These are phyloP conservation scores for Merops nubicus DNA, from an alignment of 2,113 vertebrate genomes.

Conservation along the genomic window DNA sequence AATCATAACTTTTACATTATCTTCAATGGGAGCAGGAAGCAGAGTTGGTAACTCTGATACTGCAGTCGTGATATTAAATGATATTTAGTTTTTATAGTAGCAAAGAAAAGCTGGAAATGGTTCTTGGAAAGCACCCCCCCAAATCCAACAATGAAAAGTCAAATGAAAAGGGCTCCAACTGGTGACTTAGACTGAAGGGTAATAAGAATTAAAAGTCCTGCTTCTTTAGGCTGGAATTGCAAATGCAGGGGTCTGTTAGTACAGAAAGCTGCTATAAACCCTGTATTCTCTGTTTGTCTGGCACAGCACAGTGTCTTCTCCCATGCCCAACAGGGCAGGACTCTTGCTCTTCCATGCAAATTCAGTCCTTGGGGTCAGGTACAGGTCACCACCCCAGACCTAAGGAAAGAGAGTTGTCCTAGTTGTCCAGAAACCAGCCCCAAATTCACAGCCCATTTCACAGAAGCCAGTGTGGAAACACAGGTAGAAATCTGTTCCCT, in stretches of 20 bases:
- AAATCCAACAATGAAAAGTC: background rate
- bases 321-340: background rate
- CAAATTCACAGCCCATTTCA: background rate
- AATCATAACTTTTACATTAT: background rate
- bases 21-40: background rate
- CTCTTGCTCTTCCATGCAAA: background rate
- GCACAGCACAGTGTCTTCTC: background rate
- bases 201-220: background rate
- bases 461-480: background rate
- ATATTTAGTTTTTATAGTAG: background rate
- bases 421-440: background rate
- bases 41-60: background rate
- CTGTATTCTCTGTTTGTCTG: background rate
- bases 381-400: background rate
- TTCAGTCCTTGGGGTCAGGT: background rate
- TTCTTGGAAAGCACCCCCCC: background rate
- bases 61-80: background rate
- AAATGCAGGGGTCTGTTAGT: rapidly evolving
- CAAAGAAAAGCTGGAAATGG: background rate
- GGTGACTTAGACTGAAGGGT: background rate
- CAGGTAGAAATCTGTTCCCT: background rate
- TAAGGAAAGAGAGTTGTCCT: background rate
- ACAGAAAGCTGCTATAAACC: background rate
- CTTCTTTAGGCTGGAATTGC: background rate
- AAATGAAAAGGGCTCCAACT: background rate